phyloP scores from a whole-genome alignment of 2,113 vertebrate species.

The Amblyornis subalaris region DNA sequence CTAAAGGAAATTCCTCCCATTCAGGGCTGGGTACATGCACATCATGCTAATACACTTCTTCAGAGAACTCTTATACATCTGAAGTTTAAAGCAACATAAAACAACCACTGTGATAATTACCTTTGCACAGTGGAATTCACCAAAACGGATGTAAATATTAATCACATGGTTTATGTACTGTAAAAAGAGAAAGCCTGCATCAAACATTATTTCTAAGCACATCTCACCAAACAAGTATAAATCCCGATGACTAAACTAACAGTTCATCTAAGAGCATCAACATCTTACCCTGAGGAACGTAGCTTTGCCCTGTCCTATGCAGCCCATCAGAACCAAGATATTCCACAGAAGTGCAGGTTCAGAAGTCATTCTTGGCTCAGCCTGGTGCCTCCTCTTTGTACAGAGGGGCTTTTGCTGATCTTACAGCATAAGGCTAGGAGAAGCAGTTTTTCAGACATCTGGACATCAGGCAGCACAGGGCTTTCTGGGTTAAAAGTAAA shows the following conservation, averaged over 20 bases:
- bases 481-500: not conserved
- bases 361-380: not conserved
- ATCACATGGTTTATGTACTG: not conserved
- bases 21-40: not conserved
- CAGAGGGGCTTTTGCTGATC: not conserved
- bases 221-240: not conserved
- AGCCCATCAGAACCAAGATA: not conserved
- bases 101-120: not conserved
- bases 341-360: not conserved
- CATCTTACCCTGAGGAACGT: not conserved
- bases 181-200: not conserved
- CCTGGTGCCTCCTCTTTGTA: not conserved
- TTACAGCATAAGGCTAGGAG: not conserved
- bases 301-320: not conserved
- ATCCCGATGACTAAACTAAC: not conserved
- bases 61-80: not conserved
- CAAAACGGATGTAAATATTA: not conserved
- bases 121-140: not conserved
- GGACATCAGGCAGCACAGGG: not conserved
- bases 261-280: not conserved
- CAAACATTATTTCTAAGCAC: not conserved
- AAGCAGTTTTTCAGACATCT: not conserved
- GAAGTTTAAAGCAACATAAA: constrained; percentile 10
- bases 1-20: not conserved
- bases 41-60: not conserved